These are phyloP conservation scores for Galaxias olidus DNA, from an alignment of 2,797 vertebrate genomes.

Conservation along the genomic window DNA sequence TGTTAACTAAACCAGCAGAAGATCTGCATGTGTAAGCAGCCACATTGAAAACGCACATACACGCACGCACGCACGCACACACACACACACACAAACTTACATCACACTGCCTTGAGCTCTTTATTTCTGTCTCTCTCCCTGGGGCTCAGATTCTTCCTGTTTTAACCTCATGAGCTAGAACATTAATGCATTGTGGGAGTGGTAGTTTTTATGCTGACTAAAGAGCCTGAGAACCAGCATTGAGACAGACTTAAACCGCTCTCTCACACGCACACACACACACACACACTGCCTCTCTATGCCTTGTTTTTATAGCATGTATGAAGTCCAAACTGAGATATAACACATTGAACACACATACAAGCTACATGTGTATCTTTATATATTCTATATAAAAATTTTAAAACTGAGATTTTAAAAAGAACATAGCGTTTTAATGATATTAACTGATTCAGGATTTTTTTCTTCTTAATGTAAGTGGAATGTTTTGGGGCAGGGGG, in stretches of 20 bases:
- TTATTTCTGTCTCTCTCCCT: constrained; percentile 24
- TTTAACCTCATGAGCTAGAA: constrained; percentile 39
- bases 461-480: constrained; percentile 46
- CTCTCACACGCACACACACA: constrained; percentile 32
- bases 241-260: constrained; percentile 31
- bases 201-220: background rate
- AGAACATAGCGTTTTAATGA: constrained; percentile 60
- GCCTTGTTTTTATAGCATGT: constrained; percentile 80
- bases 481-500: constrained; percentile 44
- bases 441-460: constrained; percentile 56
- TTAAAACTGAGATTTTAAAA: constrained; percentile 58
- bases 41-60: constrained; percentile 31
- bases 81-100: constrained; percentile 33
- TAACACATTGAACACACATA: constrained; percentile 41
- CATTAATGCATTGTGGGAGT: constrained; percentile 39
- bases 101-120: constrained; percentile 62
- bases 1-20: constrained; percentile 70
- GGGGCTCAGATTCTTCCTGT: constrained; percentile 29
- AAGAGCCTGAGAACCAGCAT: constrained; percentile 31
- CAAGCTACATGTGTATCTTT: too few species aligned
- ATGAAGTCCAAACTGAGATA: constrained; percentile 32
- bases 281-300: constrained; percentile 61
- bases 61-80: constrained; percentile 29
- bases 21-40: background rate
- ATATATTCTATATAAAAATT: background rate